Evolutionary conservation across 2,113 vertebrate genomes (phyloP), one percentile per base, ranked within the genome.

Genomic region (Hippocampus mohnikei): DNA sequence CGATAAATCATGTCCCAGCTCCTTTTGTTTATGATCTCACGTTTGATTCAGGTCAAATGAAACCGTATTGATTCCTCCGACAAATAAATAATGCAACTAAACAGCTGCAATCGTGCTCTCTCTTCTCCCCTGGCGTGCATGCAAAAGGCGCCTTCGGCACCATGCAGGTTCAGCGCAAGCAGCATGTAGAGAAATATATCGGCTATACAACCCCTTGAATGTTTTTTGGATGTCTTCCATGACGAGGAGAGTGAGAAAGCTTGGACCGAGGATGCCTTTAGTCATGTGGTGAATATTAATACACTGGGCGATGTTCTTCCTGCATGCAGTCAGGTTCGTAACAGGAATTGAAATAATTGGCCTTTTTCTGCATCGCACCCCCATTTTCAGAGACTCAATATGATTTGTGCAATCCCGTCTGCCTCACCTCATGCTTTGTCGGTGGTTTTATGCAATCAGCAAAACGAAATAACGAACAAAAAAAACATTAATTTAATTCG

Each of bases 51-150:
- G 67, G 20, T 66, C 44, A 64, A 67, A 44, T 65, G 3, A 23
- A 12, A 1, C 16, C 25, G 3, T 81, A 68, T 81, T 67, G 74
- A 83, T 79, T 78, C 16, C 50, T 69, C 60, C 18, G 11, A 71
- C 46, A 61, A 71, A 76, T 67, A 9, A 81, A 69, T 69, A 64
- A 74, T 60, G 27, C 44, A 37, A 42, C 20, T 74, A 64, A 71
- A 75, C 59, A 61, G 67, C 33, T 50, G 8, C 50, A n/a, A 3
- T 70, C 12, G 37, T 21, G 27, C 16, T 63, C 21, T 59, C 23
- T 27, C 62, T 48, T 70, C 27, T 29, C 37, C 33, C 8, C 33
- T 40, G 12, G 60, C 3, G 42, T 29, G 25, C 42, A 48, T n/a
- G 42, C 41, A 65, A 44, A 44, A 37, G 63, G 20, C 23, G 27